Evolutionary conservation across 1,140 invertebrate species (phyloP).

Genomic region (Drosophila triauraria): DNA sequence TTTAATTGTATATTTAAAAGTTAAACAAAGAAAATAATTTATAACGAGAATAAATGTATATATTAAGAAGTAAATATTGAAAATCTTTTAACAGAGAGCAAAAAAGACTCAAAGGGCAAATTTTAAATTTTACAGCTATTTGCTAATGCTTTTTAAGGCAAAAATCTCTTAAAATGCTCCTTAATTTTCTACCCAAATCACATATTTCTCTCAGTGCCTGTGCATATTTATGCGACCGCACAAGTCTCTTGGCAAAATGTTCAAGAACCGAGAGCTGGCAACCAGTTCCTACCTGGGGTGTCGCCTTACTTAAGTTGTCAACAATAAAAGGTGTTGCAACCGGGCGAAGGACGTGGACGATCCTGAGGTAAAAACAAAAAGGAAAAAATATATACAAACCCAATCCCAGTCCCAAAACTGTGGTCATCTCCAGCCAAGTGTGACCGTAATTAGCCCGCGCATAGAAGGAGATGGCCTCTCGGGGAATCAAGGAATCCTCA

Average conservation of each 20-base stretch:
- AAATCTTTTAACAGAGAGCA: too few relatives aligned
- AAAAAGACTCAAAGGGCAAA: too few relatives aligned
- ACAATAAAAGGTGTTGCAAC: slow-evolving; percentile 47
- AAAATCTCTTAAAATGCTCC: neutral
- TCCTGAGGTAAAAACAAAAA: neutral
- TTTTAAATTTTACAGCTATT: rapidly evolving
- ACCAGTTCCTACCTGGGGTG: slow-evolving; percentile 26
- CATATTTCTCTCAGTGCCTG: slow-evolving; percentile 1
- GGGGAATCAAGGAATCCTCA: slow-evolving; percentile 13
- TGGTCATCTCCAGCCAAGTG: slow-evolving; percentile 52
- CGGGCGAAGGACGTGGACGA: slow-evolving; percentile 2
- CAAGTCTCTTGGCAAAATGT: slow-evolving; percentile 14
- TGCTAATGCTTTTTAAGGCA: too few relatives aligned
- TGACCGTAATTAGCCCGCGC: slow-evolving; percentile 43
- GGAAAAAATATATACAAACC: slow-evolving; percentile 4
- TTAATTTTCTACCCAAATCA: neutral
- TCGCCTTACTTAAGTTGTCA: slow-evolving; percentile 55
- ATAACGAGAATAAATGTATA: too few relatives aligned
- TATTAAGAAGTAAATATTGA: too few relatives aligned
- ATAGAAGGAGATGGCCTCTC: neutral
- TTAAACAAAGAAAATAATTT: too few relatives aligned
- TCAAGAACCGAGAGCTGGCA: slow-evolving; percentile 11
- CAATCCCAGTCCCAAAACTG: slow-evolving; percentile 23
- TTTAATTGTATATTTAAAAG: too few relatives aligned
- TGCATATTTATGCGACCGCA: slow-evolving; percentile 24